Conservation (phyloP, 2,113 vertebrate genomes). For the Bombycilla garrulus region DNA sequence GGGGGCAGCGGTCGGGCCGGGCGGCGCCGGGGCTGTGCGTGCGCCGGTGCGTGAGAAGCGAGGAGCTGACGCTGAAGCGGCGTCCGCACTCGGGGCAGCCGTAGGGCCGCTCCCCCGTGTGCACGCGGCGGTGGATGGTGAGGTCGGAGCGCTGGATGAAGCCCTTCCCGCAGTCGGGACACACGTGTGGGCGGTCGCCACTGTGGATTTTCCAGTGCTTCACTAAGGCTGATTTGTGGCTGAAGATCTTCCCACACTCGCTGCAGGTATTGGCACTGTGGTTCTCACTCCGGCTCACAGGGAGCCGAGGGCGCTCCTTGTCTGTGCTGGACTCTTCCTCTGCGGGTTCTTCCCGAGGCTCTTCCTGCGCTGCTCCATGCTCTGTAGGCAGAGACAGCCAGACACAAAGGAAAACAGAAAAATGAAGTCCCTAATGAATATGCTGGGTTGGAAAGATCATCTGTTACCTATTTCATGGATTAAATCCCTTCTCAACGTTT, state of each 20-base stretch:
- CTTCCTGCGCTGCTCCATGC: neutral
- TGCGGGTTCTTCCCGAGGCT: neutral
- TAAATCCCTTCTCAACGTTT: neutral
- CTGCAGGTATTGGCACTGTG: slow-evolving; percentile 28
- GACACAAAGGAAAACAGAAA: neutral
- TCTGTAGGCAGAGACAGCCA: neutral
- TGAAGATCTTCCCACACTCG: neutral
- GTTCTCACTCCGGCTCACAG: fast-evolving
- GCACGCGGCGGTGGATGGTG: neutral
- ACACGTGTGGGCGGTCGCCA: neutral
- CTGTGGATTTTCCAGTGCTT: neutral
- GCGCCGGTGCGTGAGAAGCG: slow-evolving; percentile 65
- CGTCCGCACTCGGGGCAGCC: slow-evolving; percentile 57
- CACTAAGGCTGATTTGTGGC: neutral
- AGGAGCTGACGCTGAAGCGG: slow-evolving; percentile 72
- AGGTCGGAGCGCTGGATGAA: slow-evolving; percentile 70
- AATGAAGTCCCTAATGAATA: neutral
- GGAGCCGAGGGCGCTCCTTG: neutral
- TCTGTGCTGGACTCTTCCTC: neutral
- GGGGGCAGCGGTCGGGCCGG: neutral
- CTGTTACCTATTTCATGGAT: neutral
- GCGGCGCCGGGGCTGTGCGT: neutral
- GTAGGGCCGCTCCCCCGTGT: too few relatives aligned
- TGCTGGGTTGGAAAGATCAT: neutral
- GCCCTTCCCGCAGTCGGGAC: neutral